phyloP scores from a whole-genome alignment of 2,888 invertebrate species.

The Altica lythri region DNA sequence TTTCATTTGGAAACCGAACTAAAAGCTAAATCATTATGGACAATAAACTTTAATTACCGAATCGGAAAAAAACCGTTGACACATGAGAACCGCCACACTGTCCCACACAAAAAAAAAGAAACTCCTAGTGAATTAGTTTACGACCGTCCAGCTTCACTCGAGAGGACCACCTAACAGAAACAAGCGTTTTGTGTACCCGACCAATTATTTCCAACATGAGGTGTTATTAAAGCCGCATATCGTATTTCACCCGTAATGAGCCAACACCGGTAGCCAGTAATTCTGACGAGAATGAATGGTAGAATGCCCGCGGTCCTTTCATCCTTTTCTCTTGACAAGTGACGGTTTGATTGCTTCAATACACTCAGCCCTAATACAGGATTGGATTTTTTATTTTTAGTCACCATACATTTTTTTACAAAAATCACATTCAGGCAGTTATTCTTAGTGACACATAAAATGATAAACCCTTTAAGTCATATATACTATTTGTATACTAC shows the following conservation, averaged over 20 bases:
- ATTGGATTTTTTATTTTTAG: too few relatives aligned
- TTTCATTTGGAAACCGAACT: too few relatives aligned
- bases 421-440: too few relatives aligned
- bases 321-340: conserved; percentile 9
- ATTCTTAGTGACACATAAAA: too few relatives aligned
- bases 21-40: too few relatives aligned
- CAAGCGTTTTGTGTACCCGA: conserved; percentile 54
- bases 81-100: not conserved
- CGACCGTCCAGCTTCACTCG: conserved; percentile 3
- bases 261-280: conserved; percentile 45
- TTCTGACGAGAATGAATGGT: conserved; percentile 50
- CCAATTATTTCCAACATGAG: conserved; percentile 56
- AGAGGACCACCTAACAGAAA: conserved; percentile 52
- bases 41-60: too few relatives aligned
- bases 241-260: conserved; percentile 55
- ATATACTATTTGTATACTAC: too few relatives aligned
- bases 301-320: conserved; percentile 28
- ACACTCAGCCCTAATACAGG: too few relatives aligned
- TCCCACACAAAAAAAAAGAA: conserved; percentile 9
- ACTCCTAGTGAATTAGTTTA: conserved; percentile 23
- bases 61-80: conserved; percentile 15
- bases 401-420: too few relatives aligned
- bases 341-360: too few relatives aligned
- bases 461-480: too few relatives aligned
- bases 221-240: conserved; percentile 53